Percentiles rank a stretch among this genome's conserved stretches.
These are phyloP conservation scores for Epinephelus coioides DNA, from an alignment of 2,797 vertebrate species.

Conservation along the genomic window DNA sequence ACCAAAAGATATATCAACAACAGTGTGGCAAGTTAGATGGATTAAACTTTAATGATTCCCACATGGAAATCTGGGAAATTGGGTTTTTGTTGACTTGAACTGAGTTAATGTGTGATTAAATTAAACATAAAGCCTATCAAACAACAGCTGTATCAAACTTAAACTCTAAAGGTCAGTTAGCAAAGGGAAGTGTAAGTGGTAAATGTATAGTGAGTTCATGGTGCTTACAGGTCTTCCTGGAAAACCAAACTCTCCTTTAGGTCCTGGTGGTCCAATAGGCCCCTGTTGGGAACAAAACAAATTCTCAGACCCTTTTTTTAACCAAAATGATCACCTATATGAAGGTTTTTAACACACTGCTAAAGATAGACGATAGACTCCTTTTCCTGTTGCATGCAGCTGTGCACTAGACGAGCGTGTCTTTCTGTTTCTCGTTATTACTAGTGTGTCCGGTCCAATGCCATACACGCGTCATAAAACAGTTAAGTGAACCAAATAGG, in stretches of 20 bases:
- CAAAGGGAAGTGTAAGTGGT: neutral
- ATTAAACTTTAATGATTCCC: conserved; percentile 8
- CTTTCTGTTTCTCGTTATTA: no score
- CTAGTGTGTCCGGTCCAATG: no score
- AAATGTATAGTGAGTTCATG: conserved; percentile 1
- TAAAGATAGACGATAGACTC: no score
- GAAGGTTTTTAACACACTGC: no score
- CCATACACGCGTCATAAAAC: no score
- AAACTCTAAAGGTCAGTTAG: neutral
- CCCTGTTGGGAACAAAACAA: conserved; percentile 83
- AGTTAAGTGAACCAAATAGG: no score
- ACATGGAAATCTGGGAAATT: neutral
- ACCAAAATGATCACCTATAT: no score
- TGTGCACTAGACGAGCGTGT: no score
- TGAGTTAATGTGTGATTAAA: conserved; percentile 2
- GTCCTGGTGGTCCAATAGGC: conserved; percentile 89
- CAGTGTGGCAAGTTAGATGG: neutral
- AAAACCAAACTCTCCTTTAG: conserved; percentile 94
- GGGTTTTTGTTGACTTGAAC: conserved; percentile 1
- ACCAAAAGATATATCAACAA: neutral
- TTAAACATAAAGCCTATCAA: neutral
- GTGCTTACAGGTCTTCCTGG: conserved; percentile 93
- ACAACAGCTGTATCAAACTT: neutral
- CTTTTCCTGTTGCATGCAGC: no score
- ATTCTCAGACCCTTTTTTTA: neutral